A percentile compares a stretch with the other conserved stretches of the same genome.
Evolutionary conservation across 2,888 invertebrate species (phyloP).

Genomic region (Drosophila antonietae): DNA sequence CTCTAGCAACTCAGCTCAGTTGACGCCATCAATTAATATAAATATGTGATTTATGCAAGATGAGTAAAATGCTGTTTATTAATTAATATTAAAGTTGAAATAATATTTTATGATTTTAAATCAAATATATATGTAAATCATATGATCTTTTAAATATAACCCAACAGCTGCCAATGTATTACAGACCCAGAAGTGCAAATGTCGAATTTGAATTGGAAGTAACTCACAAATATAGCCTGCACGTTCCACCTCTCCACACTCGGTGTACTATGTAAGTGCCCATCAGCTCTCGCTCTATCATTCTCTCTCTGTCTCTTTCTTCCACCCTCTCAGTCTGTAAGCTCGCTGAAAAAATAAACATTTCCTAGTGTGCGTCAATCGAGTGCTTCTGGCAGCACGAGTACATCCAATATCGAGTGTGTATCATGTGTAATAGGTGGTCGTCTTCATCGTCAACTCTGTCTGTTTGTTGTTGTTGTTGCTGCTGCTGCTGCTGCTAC

Average conservation of each 20-base stretch:
- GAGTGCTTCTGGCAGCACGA: constrained; percentile 23
- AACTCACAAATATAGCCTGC: background rate
- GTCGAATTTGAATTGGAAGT: background rate
- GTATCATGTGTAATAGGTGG: constrained; percentile 60
- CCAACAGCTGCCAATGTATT: background rate
- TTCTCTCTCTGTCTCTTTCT: background rate
- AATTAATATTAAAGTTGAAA: too few relatives aligned
- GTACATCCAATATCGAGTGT: constrained; percentile 51
- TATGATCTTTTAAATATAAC: too few relatives aligned
- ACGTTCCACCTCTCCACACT: background rate
- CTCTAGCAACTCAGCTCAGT: background rate
- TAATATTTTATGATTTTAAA: background rate
- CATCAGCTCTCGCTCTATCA: background rate
- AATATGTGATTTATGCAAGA: background rate
- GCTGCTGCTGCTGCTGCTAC: constrained; percentile 30
- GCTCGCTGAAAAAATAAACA: constrained; percentile 2
- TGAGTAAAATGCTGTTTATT: background rate
- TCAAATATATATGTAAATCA: background rate
- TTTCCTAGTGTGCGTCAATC: constrained; percentile 36
- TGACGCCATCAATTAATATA: background rate
- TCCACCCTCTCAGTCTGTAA: background rate
- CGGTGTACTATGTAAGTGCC: background rate
- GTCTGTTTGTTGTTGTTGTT: constrained; percentile 14
- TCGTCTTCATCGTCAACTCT: constrained; percentile 42
- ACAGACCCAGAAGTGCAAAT: background rate